Conservation (phyloP, 2,888 invertebrate genomes). For the Amblyjoppa proteus region DNA sequence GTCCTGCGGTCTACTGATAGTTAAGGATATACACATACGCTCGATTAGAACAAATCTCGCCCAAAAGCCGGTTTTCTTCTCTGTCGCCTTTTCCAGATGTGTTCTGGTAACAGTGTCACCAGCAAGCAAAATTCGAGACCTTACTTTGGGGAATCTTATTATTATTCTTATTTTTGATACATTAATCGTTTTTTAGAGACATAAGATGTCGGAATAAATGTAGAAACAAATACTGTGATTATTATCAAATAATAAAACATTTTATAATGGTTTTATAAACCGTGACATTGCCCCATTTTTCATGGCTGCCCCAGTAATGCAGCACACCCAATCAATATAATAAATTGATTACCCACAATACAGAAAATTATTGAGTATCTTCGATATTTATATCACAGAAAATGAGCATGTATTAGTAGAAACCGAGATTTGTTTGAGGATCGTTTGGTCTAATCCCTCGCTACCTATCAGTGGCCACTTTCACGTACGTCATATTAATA, state of each 20-base stretch:
- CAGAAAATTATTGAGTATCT: neutral
- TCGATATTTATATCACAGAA: neutral
- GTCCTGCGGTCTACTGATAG: conserved; percentile 36
- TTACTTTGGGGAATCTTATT: too few species aligned
- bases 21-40: conserved; percentile 14
- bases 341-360: neutral
- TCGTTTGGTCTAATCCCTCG: conserved; percentile 43
- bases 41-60: conserved; percentile 31
- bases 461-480: conserved; percentile 67
- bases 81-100: neutral
- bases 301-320: neutral
- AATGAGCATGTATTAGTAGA: neutral
- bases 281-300: neutral
- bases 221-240: too few species aligned
- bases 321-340: neutral
- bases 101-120: too few species aligned
- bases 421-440: conserved; percentile 23
- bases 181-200: too few species aligned
- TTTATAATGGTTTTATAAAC: too few species aligned
- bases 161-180: too few species aligned
- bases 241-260: too few species aligned
- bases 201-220: too few species aligned
- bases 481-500: conserved; percentile 65
- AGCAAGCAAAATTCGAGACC: too few species aligned
- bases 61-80: neutral